Percentiles rank a stretch among this genome's conserved stretches.
phyloP scores from a whole-genome alignment of 2,888 invertebrate species.

The Emmelina monodactyla region DNA sequence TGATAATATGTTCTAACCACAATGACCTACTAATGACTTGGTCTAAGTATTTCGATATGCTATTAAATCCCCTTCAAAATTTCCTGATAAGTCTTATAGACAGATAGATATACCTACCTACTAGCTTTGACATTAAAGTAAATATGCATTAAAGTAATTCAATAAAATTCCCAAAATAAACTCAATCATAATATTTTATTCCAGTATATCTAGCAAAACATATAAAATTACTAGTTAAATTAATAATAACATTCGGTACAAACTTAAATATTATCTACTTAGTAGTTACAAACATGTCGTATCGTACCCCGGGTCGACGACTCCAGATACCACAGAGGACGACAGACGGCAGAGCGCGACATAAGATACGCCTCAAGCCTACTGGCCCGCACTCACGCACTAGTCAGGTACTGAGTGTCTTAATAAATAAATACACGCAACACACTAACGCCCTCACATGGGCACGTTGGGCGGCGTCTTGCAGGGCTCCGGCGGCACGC shows the following conservation, averaged over 20 bases:
- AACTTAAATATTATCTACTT: constrained; percentile 50
- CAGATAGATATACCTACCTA: too few relatives aligned
- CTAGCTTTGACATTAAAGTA: too few relatives aligned
- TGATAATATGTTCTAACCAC: too few relatives aligned
- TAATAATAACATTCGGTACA: constrained; percentile 33
- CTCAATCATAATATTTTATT: constrained; percentile 19
- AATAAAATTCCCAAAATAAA: neutral
- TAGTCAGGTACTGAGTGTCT: constrained; percentile 62
- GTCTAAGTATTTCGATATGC: too few relatives aligned
- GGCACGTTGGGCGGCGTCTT: constrained; percentile 62
- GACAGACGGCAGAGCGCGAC: constrained; percentile 23
- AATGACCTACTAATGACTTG: too few relatives aligned
- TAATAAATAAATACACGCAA: constrained; percentile 40
- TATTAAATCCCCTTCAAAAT: too few relatives aligned
- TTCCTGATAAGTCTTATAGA: too few relatives aligned
- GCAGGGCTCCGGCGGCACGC: constrained; percentile 61
- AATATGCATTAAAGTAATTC: too few relatives aligned
- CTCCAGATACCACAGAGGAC: constrained; percentile 19
- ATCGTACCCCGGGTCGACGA: constrained; percentile 34
- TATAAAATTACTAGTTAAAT: constrained; percentile 20
- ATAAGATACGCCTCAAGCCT: constrained; percentile 20
- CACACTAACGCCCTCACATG: constrained; percentile 30
- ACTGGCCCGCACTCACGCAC: constrained; percentile 45
- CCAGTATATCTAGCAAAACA: constrained; percentile 16
- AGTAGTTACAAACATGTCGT: constrained; percentile 56